Conservation (phyloP, 2,888 invertebrate species). For the Eupithecia subumbrata region DNA sequence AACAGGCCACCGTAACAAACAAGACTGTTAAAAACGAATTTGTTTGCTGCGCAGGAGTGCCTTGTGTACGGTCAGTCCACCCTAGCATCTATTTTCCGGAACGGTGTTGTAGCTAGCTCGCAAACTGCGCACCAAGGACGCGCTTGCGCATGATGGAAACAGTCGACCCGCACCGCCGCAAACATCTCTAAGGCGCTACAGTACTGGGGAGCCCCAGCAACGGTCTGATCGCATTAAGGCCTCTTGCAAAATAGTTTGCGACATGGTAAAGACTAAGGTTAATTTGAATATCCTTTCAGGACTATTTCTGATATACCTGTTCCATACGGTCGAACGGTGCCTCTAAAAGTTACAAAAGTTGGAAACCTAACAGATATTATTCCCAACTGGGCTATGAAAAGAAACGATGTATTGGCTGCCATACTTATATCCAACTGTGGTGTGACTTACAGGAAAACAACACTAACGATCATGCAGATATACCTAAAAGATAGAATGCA, state of each 20-base stretch:
- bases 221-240: neutral
- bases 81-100: too few species aligned
- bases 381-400: constrained; percentile 74
- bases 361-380: constrained; percentile 45
- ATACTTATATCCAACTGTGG: constrained; percentile 85
- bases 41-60: too few species aligned
- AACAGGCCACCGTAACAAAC: too few species aligned
- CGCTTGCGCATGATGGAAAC: neutral
- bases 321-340: constrained; percentile 85
- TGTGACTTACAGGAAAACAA: constrained; percentile 77
- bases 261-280: neutral
- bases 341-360: constrained; percentile 40
- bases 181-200: neutral
- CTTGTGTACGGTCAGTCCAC: too few species aligned
- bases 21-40: too few species aligned
- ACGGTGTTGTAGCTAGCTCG: neutral
- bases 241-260: neutral
- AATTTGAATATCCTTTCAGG: constrained; percentile 61
- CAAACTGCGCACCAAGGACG: neutral
- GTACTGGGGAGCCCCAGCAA: neutral
- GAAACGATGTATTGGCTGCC: constrained; percentile 74
- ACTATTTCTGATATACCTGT: constrained; percentile 86
- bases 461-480: constrained; percentile 82
- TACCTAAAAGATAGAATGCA: constrained; percentile 83
- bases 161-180: neutral